These are phyloP conservation scores for Troides helena DNA, from an alignment of 2,888 invertebrate genomes.

Conservation along the genomic window DNA sequence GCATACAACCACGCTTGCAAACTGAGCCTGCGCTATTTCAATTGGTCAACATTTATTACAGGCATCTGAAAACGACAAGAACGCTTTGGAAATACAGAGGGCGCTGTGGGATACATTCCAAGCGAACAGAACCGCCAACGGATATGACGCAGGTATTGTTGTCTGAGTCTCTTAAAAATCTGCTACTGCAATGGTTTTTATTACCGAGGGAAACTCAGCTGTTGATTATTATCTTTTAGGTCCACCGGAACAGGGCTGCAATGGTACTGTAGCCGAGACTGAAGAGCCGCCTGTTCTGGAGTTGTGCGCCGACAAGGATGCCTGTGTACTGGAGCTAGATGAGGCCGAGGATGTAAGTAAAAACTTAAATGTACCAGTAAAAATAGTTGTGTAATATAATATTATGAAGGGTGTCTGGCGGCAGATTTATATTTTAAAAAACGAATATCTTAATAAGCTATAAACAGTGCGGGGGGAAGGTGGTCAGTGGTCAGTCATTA, in stretches of 20 bases:
- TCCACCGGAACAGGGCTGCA: slow-evolving; percentile 48
- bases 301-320: slow-evolving; percentile 82
- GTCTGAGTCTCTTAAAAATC: background rate
- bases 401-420: no score
- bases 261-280: slow-evolving; percentile 49
- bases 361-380: no score
- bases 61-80: slow-evolving; percentile 71
- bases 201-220: no score
- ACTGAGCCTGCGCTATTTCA: no score
- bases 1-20: no score
- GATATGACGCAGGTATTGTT: slow-evolving; percentile 60
- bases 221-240: slow-evolving; percentile 33
- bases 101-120: slow-evolving; percentile 68
- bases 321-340: slow-evolving; percentile 67
- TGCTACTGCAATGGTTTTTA: no score
- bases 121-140: slow-evolving; percentile 65
- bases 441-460: no score
- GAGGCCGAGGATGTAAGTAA: slow-evolving; percentile 68
- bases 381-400: no score
- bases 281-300: slow-evolving; percentile 80
- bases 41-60: slow-evolving; percentile 33
- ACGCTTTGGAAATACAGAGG: slow-evolving; percentile 68
- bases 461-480: no score
- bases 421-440: no score
- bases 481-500: no score